Evolutionary conservation across 2,888 invertebrate genomes (phyloP), one percentile per base, ranked within the genome.

Genomic region (Steromphala cineraria): DNA sequence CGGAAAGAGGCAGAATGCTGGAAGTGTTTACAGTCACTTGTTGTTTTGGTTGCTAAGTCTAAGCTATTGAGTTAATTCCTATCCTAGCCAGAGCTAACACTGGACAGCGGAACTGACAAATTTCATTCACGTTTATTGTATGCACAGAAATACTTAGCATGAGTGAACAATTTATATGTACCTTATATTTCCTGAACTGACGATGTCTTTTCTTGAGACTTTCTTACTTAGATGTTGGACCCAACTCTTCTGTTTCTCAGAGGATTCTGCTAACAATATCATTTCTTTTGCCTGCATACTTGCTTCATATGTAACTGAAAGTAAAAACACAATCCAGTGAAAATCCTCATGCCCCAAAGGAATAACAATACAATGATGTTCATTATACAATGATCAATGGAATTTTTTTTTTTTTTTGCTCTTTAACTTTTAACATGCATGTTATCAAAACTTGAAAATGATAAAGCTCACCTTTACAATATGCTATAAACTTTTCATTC

Each of bases 241-340:
- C 99, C 99, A 99, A 92, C 96, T 95, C 90, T 97, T 96, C 94
- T 98, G 98, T 86, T 97, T 97, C 87, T 97, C 97, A 83, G 95
- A 95, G 86, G 96, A 96, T 79, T 96, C 95, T 83, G 99, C 98
- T 92, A 99, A 95, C 90, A 99, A 85, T 89, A 99, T 95, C 94
- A 99, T 95, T 94, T 99, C 99, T 92, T 98, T 97, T 91, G 99
- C 98, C 90, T 96, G 96, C 85, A 98, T 97, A 85, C 89, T 90
- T 80, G 89, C 88, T 95, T 99, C 98, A 90, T 97, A 97, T 94
- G 98, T 98, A 87, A 99, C 95, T 95, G 90, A 0, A 89, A 89
- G 46, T 15, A 62, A 19, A 1, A 21, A 36, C 17, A 21, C 5
- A 19, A 19, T 13, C 17, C 10, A 28, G 21, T 75, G 53, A 75